Base-by-base conservation (phyloP, 2,888 invertebrate species). In the Eristalis pertinax region DNA sequence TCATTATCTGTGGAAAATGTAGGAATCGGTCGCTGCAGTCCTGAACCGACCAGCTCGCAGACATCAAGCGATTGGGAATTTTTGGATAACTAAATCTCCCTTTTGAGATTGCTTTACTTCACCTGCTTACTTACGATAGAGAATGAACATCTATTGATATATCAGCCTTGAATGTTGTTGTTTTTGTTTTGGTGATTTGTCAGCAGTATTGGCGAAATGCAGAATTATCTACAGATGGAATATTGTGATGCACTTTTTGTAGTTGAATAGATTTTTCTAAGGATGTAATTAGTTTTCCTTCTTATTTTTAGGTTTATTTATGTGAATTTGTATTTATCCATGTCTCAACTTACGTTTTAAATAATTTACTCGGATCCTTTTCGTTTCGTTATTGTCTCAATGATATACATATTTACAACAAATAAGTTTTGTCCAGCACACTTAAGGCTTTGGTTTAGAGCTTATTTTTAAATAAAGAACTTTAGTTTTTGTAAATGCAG, bases 1-100 rank as follows among this genome's bases (percentile, higher is more conserved):
- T 94, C 94, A 70, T 94, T 94, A 73, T 69, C 84, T 26, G 76
- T 87, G 19, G 87, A 87, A 58, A 95, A 95, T 90, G 91, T 95
- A 64, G 63, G 58, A 50, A 75, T 65, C 41, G 73, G 70, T 22
- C 64, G 50, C 76, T 62, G 58, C 13, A 65, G 89, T 64, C 73
- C 77, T 22, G 88, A 88, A n/a, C 77, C 88, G 22, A 67, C 80
- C 0, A 86, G 88, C 76, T 91, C 92, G 3, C 90, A 90, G 62
- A 91, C 90, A 24, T 92, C 92, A 29, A 91, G 91, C 87, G 93
- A 93, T 88, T 93, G 93, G 93, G 93, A 93, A 86, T 91, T 93
- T 87, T 88, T 93, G 82, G 92, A 93, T 87, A 92, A 92, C 75
- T 92, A 88, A 91, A 50, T 22, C 35, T 41, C 19, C 41, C 29